Evolutionary conservation across 2,113 vertebrate species (phyloP), one percentile per base, ranked within the genome.

Genomic region (Sinocyclocheilus anophthalmus): DNA sequence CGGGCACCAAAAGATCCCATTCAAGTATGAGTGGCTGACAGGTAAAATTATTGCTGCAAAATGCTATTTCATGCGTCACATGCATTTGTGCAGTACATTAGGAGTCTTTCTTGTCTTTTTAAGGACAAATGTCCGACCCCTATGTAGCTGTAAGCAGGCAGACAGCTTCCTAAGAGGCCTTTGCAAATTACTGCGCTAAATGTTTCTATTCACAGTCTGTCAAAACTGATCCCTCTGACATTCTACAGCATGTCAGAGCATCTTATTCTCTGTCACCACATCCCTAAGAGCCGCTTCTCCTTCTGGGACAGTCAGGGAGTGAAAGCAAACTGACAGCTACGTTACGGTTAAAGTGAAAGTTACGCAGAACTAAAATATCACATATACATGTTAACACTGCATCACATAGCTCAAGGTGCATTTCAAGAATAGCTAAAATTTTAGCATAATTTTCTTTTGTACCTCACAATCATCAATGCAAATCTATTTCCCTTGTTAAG

Each of bases 131-230:
- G 33, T n/a, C 22, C 12, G 24, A 82, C 65, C 22, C 11, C 7
- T 48, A 1, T 37, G 48, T 81, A 14, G 11, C 39, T 53, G 82
- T 42, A 61, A 76, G 82, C 39, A 82, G 69, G 65, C n/a, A 84
- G 55, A 53, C 42, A 57, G 73, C 76, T 39, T 65, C 61, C 8
- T 30, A 73, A 50, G 33, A 50, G 77, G 11, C 63, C 45, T 67
- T 22, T 69, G n/a, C 75, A 12, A 50, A 73, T 76, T 59, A 82
- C 53, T 84, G 13, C 0, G 18, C 63, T 85, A 85, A 85, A 82
- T 72, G 65, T 73, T 87, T 70, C 84, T 80, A 72, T 80, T 70
- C 61, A 80, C 72, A 85, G 84, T 22, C 30, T 85, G 76, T 57
- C 76, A 80, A 37, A 85, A 30, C 55, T 55, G 63, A 85, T 85